Evolutionary conservation across 2,113 vertebrate genomes (phyloP), one percentile per base, ranked within the genome.

Genomic region (Sander vitreus): DNA sequence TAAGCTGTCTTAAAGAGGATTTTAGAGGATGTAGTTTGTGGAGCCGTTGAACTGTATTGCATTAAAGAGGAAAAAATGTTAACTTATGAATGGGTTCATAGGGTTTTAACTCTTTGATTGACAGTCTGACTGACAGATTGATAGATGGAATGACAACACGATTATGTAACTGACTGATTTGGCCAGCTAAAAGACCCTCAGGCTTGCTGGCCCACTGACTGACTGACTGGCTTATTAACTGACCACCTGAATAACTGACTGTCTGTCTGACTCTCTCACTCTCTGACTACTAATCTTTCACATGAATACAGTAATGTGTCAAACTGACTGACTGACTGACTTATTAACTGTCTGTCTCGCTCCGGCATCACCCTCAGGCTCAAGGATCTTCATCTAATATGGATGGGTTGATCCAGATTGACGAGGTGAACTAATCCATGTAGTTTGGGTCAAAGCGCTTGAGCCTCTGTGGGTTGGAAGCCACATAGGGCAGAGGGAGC

Each of bases 371-470:
- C 25, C 47, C 80, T 62, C 69, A 23, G 85, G 70, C 67, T 81
- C 60, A 57, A 59, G 71, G 77, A 86, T 90, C 86, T 75, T 68
- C 80, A 64, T 90, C 88, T 89, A 65, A 89, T 85, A 76, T 76
- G 74, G 79, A 86, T 11, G 65, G 74, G 79, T 77, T 93, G 91
- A 94, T 93, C 88, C 89, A 87, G 93, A 94, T 89, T 91, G 91
- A 92, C 84, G 87, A 91, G 86, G 91, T 90, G 92, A 92, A 84
- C 91, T 92, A 92, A 93, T 94, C 92, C 89, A 78, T 85, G 90
- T 85, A 85, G 88, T 85, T 80, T 77, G 90, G 93, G 93, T 94
- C 88, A 92, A 84, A 88, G 84, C 78, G 73, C 63, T 77, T 85
- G 83, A 89, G 88, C 84, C 83, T 89, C 84, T 50, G 74, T 13